These are phyloP conservation scores for Psittacula echo DNA, from an alignment of 2,797 vertebrate species.

Conservation along the genomic window DNA sequence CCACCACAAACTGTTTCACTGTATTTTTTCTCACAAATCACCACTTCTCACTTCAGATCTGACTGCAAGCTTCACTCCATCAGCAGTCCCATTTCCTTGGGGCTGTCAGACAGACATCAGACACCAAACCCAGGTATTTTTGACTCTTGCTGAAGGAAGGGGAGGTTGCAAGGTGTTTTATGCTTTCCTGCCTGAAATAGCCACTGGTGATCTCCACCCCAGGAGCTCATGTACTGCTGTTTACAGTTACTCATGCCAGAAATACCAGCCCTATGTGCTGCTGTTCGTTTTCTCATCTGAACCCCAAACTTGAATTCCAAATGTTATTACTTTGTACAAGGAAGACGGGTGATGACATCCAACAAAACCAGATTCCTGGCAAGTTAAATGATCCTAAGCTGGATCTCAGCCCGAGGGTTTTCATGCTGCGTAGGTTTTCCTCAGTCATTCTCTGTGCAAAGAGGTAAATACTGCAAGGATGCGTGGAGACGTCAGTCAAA, in stretches of 20 bases:
- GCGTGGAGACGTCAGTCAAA: neutral
- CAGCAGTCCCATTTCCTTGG: neutral
- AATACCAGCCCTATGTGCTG: neutral
- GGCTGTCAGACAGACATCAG: neutral
- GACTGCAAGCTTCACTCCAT: neutral
- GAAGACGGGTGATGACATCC: slow-evolving; percentile 29
- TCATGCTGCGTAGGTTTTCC: neutral
- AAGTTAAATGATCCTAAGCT: slow-evolving; percentile 16
- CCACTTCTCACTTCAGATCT: neutral
- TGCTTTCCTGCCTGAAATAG: slow-evolving; percentile 58
- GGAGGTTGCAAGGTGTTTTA: neutral
- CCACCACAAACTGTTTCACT: neutral
- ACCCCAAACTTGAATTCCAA: slow-evolving; percentile 51
- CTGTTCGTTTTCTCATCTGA: neutral
- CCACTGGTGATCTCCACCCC: neutral
- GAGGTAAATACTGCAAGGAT: slow-evolving; percentile 10
- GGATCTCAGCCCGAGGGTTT: slow-evolving; percentile 8
- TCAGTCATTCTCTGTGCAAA: neutral
- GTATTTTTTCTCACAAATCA: neutral
- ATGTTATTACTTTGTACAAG: neutral
- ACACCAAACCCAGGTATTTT: neutral
- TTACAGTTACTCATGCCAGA: neutral
- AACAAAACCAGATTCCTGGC: slow-evolving; percentile 23
- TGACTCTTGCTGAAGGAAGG: neutral
- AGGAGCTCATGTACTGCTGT: neutral